These are phyloP conservation scores for Exocentrus adspersus DNA, from an alignment of 2,888 invertebrate species.

Conservation along the genomic window DNA sequence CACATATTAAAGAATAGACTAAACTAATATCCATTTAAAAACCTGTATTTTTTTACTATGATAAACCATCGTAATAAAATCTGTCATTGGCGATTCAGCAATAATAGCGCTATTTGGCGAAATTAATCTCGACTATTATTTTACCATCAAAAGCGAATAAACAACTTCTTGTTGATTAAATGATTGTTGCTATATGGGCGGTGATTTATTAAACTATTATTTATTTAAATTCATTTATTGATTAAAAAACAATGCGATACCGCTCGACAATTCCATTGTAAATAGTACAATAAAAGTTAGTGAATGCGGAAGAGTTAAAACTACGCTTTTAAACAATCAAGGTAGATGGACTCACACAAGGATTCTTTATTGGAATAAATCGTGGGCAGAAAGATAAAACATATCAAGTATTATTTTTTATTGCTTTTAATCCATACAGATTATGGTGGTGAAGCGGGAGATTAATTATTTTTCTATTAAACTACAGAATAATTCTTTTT, in stretches of 20 bases:
- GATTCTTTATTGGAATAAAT: background rate
- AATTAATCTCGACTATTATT: background rate
- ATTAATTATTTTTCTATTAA: no score
- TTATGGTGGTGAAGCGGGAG: no score
- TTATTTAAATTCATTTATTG: constrained; percentile 12
- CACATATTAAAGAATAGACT: no score
- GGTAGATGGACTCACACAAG: background rate
- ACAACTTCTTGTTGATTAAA: background rate
- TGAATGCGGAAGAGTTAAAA: background rate
- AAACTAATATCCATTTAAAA: no score
- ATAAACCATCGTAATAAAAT: background rate
- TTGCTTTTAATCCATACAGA: no score
- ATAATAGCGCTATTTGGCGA: background rate
- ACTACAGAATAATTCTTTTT: no score
- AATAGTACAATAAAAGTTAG: background rate
- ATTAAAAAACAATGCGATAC: background rate
- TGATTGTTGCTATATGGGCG: background rate
- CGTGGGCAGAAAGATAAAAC: no score
- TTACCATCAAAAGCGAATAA: constrained; percentile 5
- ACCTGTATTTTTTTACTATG: no score
- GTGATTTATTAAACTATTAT: constrained; percentile 7
- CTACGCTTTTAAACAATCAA: background rate
- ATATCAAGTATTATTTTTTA: no score
- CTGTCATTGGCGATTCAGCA: background rate
- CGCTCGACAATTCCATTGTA: background rate